Percentiles rank a stretch among this genome's conserved stretches.
Evolutionary conservation across 1,140 invertebrate genomes (phyloP).

Genomic region (Oncopodura yosiiana): DNA sequence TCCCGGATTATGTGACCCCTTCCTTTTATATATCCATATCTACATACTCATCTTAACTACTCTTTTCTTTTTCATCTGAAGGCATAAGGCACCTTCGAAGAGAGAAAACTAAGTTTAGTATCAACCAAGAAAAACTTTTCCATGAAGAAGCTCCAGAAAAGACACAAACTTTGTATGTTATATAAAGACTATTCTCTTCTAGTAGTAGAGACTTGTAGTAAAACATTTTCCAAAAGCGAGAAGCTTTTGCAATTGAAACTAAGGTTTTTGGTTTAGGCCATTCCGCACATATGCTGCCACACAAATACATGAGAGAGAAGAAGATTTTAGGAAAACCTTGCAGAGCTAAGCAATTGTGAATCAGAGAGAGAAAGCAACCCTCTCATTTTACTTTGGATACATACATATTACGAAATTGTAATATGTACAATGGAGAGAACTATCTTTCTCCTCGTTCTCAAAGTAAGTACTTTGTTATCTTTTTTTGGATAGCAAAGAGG

Average conservation of each 20-base stretch:
- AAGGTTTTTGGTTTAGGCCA: conserved; percentile 32
- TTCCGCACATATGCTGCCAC: conserved; percentile 34
- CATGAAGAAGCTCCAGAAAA: conserved; percentile 16
- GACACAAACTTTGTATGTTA: conserved; percentile 28
- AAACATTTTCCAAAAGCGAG: conserved; percentile 5
- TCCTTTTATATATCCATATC: neutral
- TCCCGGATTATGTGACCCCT: conserved; percentile 34
- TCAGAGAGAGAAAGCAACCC: neutral
- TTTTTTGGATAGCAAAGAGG: conserved; percentile 20
- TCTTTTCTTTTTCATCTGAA: neutral
- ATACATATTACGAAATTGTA: no score
- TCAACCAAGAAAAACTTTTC: conserved; percentile 2
- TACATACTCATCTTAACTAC: neutral
- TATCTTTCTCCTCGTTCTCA: conserved; percentile 18
- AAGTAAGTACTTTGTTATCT: conserved; percentile 34
- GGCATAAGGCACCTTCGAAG: neutral
- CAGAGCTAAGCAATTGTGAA: neutral
- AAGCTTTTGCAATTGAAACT: conserved; percentile 32
- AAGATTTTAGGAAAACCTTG: conserved; percentile 22
- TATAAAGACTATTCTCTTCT: conserved; percentile 23
- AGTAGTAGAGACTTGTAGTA: neutral
- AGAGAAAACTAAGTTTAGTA: conserved; percentile 4
- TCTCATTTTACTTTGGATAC: conserved; percentile 2
- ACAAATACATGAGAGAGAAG: conserved; percentile 8
- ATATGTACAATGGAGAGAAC: no score